A percentile compares a stretch with the other conserved stretches of the same genome.
Evolutionary conservation across 37 sponge, comb jelly and placozoan species (phyloP).

Genomic region (Aplysina aerophoba): DNA sequence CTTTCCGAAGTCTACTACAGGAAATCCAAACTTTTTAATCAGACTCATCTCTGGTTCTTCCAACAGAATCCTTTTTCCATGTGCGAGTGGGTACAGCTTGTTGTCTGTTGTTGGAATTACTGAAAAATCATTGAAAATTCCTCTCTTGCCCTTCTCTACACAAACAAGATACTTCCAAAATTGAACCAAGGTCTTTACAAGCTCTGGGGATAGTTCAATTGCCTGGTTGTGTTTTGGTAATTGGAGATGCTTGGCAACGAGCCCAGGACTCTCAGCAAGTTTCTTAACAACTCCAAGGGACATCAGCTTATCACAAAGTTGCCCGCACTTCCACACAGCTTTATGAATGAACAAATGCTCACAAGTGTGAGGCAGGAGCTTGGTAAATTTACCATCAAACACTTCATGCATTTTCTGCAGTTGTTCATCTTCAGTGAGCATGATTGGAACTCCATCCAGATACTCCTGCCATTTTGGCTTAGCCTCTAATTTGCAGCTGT

Average conservation of each 20-base stretch:
- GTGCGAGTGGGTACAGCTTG: neutral
- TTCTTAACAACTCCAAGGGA: neutral
- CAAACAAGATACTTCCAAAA: slow-evolving; percentile 11
- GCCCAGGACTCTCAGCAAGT: neutral
- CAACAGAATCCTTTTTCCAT: neutral
- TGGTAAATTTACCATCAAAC: slow-evolving; percentile 15
- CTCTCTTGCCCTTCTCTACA: neutral
- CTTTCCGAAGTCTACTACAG: slow-evolving; percentile 16
- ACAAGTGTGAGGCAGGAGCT: slow-evolving; percentile 43
- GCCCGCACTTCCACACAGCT: neutral
- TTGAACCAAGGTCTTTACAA: neutral
- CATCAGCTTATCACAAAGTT: neutral
- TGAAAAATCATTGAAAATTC: neutral
- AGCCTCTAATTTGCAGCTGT: too few relatives aligned
- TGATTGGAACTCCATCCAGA: slow-evolving; percentile 41
- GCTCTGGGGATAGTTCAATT: neutral
- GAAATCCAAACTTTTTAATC: neutral
- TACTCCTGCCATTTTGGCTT: neutral
- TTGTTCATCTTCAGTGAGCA: slow-evolving; percentile 37
- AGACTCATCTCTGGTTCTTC: neutral
- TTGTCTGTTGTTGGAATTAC: slow-evolving; percentile 29
- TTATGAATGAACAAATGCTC: slow-evolving; percentile 38
- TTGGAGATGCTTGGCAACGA: slow-evolving; percentile 11
- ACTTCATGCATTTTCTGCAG: slow-evolving; percentile 16
- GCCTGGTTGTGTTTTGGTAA: slow-evolving; percentile 2